Evolutionary conservation across 2,888 invertebrate species (phyloP), one percentile per base, ranked within the genome.

Genomic region (Cataglyphis livida): DNA sequence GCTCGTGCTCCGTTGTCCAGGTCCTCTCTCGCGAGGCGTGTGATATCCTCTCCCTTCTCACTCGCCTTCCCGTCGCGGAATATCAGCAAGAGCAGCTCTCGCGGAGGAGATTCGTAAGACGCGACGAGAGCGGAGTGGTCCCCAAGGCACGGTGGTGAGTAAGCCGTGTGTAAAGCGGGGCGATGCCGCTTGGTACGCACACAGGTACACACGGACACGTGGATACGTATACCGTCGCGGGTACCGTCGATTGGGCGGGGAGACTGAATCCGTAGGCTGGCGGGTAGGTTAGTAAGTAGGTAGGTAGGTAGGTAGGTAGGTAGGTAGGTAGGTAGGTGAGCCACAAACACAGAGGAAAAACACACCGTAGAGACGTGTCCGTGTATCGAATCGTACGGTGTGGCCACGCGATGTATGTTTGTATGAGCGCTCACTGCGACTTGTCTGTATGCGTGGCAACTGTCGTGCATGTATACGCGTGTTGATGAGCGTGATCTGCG

Each of bases 221-320:
- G n/a, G 48, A n/a, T 28, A 76, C 35, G 48, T 18, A 59, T 71
- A 38, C 48, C 64, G 88, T 84, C 85, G 68, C 74, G 83, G 65
- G 81, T 79, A 70, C 70, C 51, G 82, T 65, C 84, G 85, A 84
- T 81, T 93, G 93, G 93, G 93, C 92, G 93, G 93, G 93, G 93
- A 93, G 92, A 89, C 84, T 83, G 88, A 89, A 91, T 87, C 88
- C 90, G 92, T 92, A 92, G 92, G 92, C 90, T 90, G 92, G 90
- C 86, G 89, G 90, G 91, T 91, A 90, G 91, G 93, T 92, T 90
- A 91, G 91, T 92, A 90, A 90, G 92, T 93, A 91, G 91, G 93
- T 93, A 92, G 92, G 93, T 93, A 92, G 92, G 90, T 88, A 90
- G 92, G 91, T 92, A 92, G 91, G 91, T 91, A 91, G 91, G 88